Evolutionary conservation across 2,888 invertebrate species (phyloP).

Genomic region (Thalpophila matura): DNA sequence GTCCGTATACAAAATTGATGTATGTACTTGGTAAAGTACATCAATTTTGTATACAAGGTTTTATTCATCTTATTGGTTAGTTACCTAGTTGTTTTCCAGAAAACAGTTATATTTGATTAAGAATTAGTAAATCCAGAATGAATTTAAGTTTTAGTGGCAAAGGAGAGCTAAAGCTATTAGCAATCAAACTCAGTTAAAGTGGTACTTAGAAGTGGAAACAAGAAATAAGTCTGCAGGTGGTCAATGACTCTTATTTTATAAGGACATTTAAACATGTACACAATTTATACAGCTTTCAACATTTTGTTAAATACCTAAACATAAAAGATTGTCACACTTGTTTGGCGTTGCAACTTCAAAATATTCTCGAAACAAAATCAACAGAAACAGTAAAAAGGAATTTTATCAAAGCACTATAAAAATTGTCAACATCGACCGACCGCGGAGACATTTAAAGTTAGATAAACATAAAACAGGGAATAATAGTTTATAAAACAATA

Average conservation of each 20-base stretch:
- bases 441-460: constrained; percentile 2
- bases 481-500: constrained; percentile 6
- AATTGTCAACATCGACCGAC: constrained; percentile 4
- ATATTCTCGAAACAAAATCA: not conserved
- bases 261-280: not conserved
- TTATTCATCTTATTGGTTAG: too few species aligned
- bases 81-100: not conserved
- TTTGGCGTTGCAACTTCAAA: not conserved
- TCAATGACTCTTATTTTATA: not conserved
- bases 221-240: not conserved
- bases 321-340: not conserved
- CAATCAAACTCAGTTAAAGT: not conserved
- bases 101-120: not conserved
- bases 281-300: not conserved
- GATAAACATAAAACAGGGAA: constrained; percentile 1
- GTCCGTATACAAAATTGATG: too few species aligned
- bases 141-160: not conserved
- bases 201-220: not conserved
- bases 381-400: constrained; percentile 3
- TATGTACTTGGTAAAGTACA: too few species aligned
- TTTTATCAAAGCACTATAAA: constrained; percentile 20
- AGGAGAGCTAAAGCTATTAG: not conserved
- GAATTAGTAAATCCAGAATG: not conserved
- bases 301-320: not conserved
- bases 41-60: too few species aligned